Evolutionary conservation across 2,797 vertebrate genomes (phyloP).

Genomic region (Avahi laniger): DNA sequence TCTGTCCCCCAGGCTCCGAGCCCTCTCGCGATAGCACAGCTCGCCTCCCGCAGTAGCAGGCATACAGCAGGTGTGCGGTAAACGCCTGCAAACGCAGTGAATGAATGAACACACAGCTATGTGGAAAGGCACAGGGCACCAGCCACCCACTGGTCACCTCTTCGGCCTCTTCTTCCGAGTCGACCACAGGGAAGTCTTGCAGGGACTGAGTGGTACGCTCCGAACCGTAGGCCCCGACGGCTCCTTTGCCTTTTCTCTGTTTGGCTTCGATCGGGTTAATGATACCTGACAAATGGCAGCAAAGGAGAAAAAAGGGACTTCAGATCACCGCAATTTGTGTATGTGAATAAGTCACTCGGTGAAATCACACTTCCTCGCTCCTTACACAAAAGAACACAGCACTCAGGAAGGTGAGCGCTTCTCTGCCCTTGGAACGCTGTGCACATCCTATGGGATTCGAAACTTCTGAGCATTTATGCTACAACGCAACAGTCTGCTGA

Average conservation of each 20-base stretch:
- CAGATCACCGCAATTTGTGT: accelerated
- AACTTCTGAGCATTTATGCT: not conserved
- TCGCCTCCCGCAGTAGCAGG: too few species aligned
- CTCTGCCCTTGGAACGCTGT: accelerated
- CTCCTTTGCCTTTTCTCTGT: constrained; percentile 96
- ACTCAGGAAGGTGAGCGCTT: accelerated
- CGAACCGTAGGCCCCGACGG: constrained; percentile 96
- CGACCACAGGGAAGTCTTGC: constrained; percentile 95
- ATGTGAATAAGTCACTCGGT: accelerated
- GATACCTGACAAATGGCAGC: constrained; percentile 88
- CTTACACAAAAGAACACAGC: accelerated
- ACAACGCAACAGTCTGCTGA: not conserved
- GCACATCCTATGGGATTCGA: accelerated
- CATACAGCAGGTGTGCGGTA: accelerated
- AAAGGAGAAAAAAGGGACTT: not conserved
- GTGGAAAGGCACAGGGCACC: not conserved
- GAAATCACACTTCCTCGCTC: not conserved
- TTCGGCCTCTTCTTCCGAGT: constrained; percentile 97
- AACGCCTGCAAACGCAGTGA: too few species aligned
- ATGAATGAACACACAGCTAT: accelerated
- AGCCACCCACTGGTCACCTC: constrained; percentile 85
- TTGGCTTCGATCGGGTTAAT: constrained; percentile 97
- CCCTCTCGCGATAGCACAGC: accelerated
- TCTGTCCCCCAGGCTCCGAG: not conserved
- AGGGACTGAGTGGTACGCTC: constrained; percentile 95